Percentiles rank a stretch among this genome's conserved stretches.
Conservation (phyloP, 2,113 vertebrate genomes). For the Rhabdornis inornatus region DNA sequence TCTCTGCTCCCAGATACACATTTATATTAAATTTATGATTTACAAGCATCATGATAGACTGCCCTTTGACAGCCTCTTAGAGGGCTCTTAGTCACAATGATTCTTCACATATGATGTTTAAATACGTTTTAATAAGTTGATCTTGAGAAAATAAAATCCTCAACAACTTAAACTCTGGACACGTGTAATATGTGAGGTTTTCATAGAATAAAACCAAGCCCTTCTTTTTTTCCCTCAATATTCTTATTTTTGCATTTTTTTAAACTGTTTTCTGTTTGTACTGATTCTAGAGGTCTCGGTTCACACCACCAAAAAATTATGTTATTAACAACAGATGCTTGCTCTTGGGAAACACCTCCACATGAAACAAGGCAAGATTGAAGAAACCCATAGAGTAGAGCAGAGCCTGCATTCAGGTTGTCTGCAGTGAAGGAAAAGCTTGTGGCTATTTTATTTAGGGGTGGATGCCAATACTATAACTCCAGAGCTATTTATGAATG, state of each 20-base stretch:
- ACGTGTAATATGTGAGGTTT: neutral
- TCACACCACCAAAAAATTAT: neutral
- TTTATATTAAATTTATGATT: constrained; percentile 34
- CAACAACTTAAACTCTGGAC: neutral
- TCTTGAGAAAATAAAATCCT: neutral
- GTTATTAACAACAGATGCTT: neutral
- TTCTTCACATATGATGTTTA: constrained; percentile 19
- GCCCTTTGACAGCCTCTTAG: constrained; percentile 40
- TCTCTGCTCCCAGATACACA: neutral
- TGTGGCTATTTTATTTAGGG: neutral
- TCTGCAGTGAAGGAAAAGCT: neutral
- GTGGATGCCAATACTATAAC: neutral
- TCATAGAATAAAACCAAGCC: neutral
- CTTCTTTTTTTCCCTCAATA: neutral
- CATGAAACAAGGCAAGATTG: neutral
- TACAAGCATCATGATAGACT: neutral
- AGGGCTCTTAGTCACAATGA: constrained; percentile 7
- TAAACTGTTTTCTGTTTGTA: neutral
- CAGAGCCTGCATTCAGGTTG: neutral
- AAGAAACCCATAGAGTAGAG: neutral
- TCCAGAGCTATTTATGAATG: neutral
- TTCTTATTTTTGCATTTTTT: neutral
- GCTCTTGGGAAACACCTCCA: neutral
- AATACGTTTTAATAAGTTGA: constrained; percentile 17
- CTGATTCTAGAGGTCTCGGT: neutral